Conservation (phyloP, 2,888 invertebrate genomes). For the Chrysopilus asiliformis region DNA sequence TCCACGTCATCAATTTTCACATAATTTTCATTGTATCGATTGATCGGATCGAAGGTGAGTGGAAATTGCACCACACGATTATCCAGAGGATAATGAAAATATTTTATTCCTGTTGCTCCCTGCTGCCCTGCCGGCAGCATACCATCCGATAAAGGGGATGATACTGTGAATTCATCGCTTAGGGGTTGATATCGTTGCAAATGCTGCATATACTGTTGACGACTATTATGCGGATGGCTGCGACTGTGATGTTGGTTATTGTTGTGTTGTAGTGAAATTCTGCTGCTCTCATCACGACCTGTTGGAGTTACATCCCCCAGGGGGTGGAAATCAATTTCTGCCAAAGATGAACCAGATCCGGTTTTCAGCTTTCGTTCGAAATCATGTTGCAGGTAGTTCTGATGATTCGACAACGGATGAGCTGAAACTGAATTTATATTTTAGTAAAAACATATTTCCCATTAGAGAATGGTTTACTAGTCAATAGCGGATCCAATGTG, state of each 20-base stretch:
- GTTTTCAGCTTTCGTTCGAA: slow-evolving; percentile 13
- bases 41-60: slow-evolving; percentile 1
- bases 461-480: too few relatives aligned
- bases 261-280: neutral
- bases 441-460: too few relatives aligned
- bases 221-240: slow-evolving; percentile 1
- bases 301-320: slow-evolving; percentile 11
- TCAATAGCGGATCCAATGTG: too few relatives aligned
- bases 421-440: slow-evolving; percentile 9
- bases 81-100: neutral
- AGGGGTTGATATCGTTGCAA: too few relatives aligned
- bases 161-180: neutral
- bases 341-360: slow-evolving; percentile 16
- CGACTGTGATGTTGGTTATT: neutral
- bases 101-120: neutral
- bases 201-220: too few relatives aligned
- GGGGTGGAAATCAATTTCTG: slow-evolving; percentile 18
- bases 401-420: slow-evolving; percentile 8
- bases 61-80: too few relatives aligned
- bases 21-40: slow-evolving; percentile 7
- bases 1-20: neutral
- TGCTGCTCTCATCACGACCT: neutral
- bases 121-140: too few relatives aligned
- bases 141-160: neutral
- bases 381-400: slow-evolving; percentile 4